Conservation (phyloP, 2,113 vertebrate species). For the Lucifuga dentata region DNA sequence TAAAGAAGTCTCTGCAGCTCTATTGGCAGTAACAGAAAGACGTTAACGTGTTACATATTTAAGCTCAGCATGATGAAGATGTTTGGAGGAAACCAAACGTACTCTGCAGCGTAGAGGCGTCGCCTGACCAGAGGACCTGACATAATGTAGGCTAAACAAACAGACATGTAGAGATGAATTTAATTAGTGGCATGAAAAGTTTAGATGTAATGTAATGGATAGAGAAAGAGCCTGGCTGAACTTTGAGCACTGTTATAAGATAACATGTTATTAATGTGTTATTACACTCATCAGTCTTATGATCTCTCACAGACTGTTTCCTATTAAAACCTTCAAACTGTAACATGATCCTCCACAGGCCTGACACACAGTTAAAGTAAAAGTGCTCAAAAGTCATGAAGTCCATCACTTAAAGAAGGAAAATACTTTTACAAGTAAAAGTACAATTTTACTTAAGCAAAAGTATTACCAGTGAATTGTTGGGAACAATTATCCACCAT, state of each 20-base stretch:
- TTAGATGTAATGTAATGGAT: conserved; percentile 9
- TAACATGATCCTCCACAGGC: too few species aligned
- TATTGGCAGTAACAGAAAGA: conserved; percentile 25
- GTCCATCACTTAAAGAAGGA: too few species aligned
- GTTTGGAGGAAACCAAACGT: conserved; percentile 60
- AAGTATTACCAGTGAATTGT: too few species aligned
- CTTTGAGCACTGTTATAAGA: too few species aligned
- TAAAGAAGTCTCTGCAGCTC: conserved; percentile 18
- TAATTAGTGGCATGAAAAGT: conserved; percentile 7
- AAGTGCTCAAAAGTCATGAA: too few species aligned
- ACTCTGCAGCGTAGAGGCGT: conserved; percentile 37
- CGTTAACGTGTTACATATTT: conserved; percentile 23
- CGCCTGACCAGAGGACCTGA: conserved; percentile 13
- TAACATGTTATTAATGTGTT: too few species aligned
- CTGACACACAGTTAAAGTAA: too few species aligned
- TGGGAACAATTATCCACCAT: too few species aligned
- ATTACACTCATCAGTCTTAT: conserved; percentile 7
- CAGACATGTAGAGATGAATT: conserved; percentile 14
- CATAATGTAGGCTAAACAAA: conserved; percentile 19
- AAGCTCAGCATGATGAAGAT: conserved; percentile 31
- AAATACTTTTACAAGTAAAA: too few species aligned
- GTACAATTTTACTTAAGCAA: too few species aligned
- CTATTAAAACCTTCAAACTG: too few species aligned
- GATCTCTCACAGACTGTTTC: conserved; percentile 3
- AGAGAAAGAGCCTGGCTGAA: conserved; percentile 7